Percentiles rank a stretch among this genome's conserved stretches.
Evolutionary conservation across 2,888 invertebrate species (phyloP).

Genomic region (Nephrotoma flavescens): DNA sequence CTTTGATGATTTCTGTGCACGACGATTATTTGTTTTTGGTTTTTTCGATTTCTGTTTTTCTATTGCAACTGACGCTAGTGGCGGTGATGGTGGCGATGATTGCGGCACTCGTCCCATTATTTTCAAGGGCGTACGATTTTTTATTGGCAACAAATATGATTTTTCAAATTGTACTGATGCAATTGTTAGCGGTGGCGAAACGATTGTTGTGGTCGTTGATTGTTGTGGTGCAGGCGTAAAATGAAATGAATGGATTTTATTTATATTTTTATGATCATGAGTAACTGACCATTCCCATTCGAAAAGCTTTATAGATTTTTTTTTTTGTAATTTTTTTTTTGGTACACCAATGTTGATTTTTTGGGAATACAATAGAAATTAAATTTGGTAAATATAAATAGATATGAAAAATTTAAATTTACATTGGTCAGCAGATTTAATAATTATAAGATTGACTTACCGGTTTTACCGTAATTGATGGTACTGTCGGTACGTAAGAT

Average conservation of each 20-base stretch:
- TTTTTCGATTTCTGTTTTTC: not conserved
- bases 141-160: not conserved
- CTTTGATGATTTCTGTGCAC: not conserved
- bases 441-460: constrained; percentile 14
- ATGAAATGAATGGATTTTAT: not conserved
- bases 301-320: constrained; percentile 14
- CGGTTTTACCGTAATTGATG: constrained; percentile 17
- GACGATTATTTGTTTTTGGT: not conserved
- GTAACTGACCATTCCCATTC: constrained; percentile 20
- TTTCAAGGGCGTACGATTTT: not conserved
- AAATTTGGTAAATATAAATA: not conserved
- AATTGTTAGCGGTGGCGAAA: not conserved
- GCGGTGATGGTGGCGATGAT: not conserved
- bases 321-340: not conserved
- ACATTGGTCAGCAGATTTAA: not conserved
- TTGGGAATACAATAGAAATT: not conserved
- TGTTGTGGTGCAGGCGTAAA: constrained; percentile 13
- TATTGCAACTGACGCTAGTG: not conserved
- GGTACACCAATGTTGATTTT: not conserved
- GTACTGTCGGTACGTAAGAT: constrained; percentile 18
- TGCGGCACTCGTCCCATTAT: not conserved
- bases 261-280: constrained; percentile 10
- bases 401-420: no score
- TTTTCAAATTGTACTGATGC: constrained; percentile 1
- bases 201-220: constrained; percentile 11